Base-by-base conservation (phyloP, 2,888 invertebrate genomes). In the Epistrophe eligans region DNA sequence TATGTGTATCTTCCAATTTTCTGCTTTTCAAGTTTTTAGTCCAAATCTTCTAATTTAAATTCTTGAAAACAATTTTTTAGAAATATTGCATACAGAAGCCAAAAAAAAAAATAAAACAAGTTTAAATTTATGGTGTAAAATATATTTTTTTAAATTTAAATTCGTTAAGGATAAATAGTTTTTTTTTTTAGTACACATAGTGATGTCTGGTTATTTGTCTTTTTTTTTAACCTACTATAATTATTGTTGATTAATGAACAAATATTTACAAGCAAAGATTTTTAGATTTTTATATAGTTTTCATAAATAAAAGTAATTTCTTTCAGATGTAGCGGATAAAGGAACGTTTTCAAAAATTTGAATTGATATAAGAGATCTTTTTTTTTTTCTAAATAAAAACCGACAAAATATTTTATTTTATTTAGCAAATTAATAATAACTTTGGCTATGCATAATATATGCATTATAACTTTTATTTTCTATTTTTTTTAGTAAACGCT, bases 181-280 rank as follows among this genome's bases (percentile, higher is more conserved):
- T 74, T 57, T 71, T 85, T 74, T 55, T 71, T 85, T 79, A 85
- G 85, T 81, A 85, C 64, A 85, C 64, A 74, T 62, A 57, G 74
- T 74, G 70, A 77, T 77, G 73, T 72, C 71, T 57, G 73, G 57
- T 77, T 72, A 58, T 15, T 77, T 45, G 62, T 35, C 32, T 66
- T 35, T 66, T 24, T n/a, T 24, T n/a, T 43, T 62, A 32, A 52
- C 11, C 19, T 24, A 43, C 9, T 5, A 45, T 62, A 64, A 8
- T n/a, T 32, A 64, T 52, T 43, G 5, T 52, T 76, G 7, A 17
- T 40, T 32, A 48, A 67, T 66, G 52, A 55, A 43, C 0, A 15
- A 35, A 60, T 66, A 66, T 67, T n/a, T 67, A 67, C 66, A 66
- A 48, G 66, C 17, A 9, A 38, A 38, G 32, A 17, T 32, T 17